Evolutionary conservation across 1,140 invertebrate species (phyloP).

Genomic region (Atta texana): DNA sequence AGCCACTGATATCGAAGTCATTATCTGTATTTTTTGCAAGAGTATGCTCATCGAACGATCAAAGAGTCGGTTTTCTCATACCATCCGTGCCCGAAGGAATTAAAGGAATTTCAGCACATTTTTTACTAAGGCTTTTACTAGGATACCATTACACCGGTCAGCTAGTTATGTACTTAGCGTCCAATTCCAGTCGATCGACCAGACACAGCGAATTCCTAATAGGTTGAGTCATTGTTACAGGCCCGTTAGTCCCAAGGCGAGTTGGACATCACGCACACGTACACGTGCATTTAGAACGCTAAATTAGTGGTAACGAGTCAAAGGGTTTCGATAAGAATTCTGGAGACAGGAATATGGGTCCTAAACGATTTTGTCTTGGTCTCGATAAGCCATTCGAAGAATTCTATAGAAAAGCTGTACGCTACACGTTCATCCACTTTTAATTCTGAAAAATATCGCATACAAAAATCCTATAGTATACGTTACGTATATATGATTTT

Average conservation of each 20-base stretch:
- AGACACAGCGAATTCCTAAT: slow-evolving; percentile 67
- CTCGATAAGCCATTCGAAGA: slow-evolving; percentile 70
- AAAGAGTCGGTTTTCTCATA: neutral
- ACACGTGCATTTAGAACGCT: slow-evolving; percentile 67
- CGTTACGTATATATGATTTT: too few relatives aligned
- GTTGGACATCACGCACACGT: slow-evolving; percentile 27
- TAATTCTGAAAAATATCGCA: neutral
- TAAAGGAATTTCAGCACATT: slow-evolving; percentile 15
- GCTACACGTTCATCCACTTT: slow-evolving; percentile 42
- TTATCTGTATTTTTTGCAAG: neutral
- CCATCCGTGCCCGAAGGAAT: neutral
- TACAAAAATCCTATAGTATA: too few relatives aligned
- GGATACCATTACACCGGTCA: slow-evolving; percentile 27
- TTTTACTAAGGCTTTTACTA: neutral
- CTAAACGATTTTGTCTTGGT: slow-evolving; percentile 67
- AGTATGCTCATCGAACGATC: neutral
- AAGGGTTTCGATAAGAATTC: slow-evolving; percentile 70
- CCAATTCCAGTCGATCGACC: slow-evolving; percentile 47
- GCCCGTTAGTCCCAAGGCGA: slow-evolving; percentile 2
- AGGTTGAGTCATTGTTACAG: slow-evolving; percentile 72
- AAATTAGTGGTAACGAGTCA: slow-evolving; percentile 74
- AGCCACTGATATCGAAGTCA: neutral
- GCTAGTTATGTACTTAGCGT: slow-evolving; percentile 28
- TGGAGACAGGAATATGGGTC: slow-evolving; percentile 61
- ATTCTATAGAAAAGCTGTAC: slow-evolving; percentile 59